Percentiles rank a stretch among this genome's conserved stretches.
Conservation (phyloP, 1,140 invertebrate genomes). For the Drosophila varians region DNA sequence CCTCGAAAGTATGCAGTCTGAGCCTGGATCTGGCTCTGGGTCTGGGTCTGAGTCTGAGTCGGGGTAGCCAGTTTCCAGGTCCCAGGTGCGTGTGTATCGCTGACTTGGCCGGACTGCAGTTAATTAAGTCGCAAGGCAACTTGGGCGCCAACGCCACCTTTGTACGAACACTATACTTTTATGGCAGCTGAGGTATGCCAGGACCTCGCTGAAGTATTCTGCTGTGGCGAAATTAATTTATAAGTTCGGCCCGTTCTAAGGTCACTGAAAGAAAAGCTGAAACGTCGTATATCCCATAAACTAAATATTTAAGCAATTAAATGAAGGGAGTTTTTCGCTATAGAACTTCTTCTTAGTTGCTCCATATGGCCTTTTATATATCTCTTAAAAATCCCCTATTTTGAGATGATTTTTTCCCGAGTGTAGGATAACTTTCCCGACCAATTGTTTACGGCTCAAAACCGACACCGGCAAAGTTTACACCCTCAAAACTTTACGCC, state of each 20-base stretch:
- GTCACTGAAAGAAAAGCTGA: constrained; percentile 17
- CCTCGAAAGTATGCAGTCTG: constrained; percentile 39
- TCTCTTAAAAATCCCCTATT: not conserved
- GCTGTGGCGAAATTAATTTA: constrained; percentile 73
- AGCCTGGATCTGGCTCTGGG: not conserved
- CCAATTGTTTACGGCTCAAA: constrained; percentile 39
- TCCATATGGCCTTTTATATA: no score
- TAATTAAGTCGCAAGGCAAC: constrained; percentile 69
- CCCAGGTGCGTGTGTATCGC: constrained; percentile 52
- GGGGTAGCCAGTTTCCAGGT: constrained; percentile 8
- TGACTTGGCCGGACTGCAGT: constrained; percentile 70
- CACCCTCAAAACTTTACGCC: constrained; percentile 35
- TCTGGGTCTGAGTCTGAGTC: no score
- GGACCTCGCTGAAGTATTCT: constrained; percentile 61
- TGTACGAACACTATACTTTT: constrained; percentile 12
- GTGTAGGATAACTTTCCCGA: constrained; percentile 36
- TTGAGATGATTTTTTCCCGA: not conserved
- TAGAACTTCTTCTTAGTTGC: no score
- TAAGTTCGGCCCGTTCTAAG: constrained; percentile 51
- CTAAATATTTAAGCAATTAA: no score
- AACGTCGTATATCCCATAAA: no score
- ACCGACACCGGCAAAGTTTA: constrained; percentile 40
- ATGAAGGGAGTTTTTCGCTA: no score
- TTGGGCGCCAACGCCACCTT: constrained; percentile 21
- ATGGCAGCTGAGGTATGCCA: constrained; percentile 67